phyloP scores from a whole-genome alignment of 2,113 vertebrate species.

The Laticauda colubrina region DNA sequence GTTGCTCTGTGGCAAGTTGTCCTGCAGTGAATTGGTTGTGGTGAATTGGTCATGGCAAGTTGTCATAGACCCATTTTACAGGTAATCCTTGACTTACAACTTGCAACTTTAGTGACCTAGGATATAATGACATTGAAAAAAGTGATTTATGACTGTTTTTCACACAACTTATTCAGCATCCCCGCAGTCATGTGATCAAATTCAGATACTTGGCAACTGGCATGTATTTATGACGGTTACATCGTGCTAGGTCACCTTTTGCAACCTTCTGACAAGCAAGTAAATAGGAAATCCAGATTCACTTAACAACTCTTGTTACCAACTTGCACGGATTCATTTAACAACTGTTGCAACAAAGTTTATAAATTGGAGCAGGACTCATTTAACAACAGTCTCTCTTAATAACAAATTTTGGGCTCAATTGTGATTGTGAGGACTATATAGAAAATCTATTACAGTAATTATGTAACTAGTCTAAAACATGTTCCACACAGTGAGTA shows the following conservation, averaged over 20 bases:
- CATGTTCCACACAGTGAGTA: background rate
- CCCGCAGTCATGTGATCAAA: background rate
- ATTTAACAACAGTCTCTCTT: background rate
- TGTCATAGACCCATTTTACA: background rate
- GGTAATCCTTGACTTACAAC: background rate
- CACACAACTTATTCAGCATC: background rate
- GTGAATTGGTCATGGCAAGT: background rate
- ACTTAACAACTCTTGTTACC: background rate
- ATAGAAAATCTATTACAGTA: background rate
- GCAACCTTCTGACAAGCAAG: background rate
- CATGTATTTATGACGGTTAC: background rate
- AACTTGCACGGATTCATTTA: background rate
- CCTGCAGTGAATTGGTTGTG: background rate
- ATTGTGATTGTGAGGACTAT: background rate
- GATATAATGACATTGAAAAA: background rate
- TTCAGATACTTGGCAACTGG: background rate
- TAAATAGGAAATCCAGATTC: background rate
- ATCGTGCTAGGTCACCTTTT: background rate
- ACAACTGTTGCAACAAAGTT: background rate
- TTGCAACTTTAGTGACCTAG: background rate
- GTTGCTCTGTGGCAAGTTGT: background rate
- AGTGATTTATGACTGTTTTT: background rate
- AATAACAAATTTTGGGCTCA: background rate
- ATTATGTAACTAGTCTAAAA: background rate
- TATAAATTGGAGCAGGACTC: background rate